Base-by-base conservation (phyloP, 2,113 vertebrate species). In the Mellivora capensis region DNA sequence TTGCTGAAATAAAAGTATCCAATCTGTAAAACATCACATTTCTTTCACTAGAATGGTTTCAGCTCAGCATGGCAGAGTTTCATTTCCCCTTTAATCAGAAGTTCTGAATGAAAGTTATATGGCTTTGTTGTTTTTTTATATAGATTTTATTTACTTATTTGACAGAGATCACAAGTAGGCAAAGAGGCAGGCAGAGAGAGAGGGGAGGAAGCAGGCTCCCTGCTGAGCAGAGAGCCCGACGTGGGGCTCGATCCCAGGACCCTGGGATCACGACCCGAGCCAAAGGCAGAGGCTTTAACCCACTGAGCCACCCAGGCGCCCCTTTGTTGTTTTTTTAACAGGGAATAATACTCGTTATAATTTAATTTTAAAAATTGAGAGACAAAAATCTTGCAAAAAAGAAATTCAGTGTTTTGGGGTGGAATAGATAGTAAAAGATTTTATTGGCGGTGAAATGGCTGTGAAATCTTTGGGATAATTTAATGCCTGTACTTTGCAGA, bases 401-500 rank as follows among this genome's bases (percentile, higher is more conserved):
- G 44, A 31, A 96, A 84, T 67, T 97, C 49, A 84, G 4, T 79
- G 57, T 59, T 97, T 97, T 61, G 3, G 54, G 29, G 54, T 72
- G 6, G 27, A 86, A 27, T 83, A 44, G 12, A 20, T 94, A 31
- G 71, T 97, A 86, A 93, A 93, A 93, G 27, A 4, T 74, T 94
- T 94, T 87, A 93, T 82, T 95, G 61, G n/a, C 83, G 25, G 29
- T 91, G 47, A 91, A 89, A 74, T 82, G 61, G 2, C 34, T 95
- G 91, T 90, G 31, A 94, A 91, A 81, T 91, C 79, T 96, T 97
- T 64, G 81, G 47, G 64, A 44, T 83, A 83, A 59, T 89, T 84
- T 97, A 88, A 87, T 84, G 3, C 57, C 54, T 81, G 3, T 23
- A 42, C 80, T 97, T 96, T 86, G 37, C 81, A 97, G 90, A 95